These are phyloP conservation scores for Malthinus seriepunctatus DNA, from an alignment of 2,888 invertebrate species.

Conservation along the genomic window DNA sequence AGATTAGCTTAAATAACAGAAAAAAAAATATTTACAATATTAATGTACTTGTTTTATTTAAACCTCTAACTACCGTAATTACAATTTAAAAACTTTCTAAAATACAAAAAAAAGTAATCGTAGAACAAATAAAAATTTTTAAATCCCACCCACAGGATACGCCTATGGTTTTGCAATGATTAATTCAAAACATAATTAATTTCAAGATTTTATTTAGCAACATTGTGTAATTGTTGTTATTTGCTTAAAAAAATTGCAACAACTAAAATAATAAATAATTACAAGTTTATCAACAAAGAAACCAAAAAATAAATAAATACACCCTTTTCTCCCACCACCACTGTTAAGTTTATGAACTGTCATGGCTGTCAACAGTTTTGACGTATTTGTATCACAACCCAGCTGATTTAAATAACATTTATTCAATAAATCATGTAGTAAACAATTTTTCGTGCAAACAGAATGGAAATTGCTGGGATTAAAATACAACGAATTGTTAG, in stretches of 20 bases:
- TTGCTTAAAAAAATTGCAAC: too few species aligned
- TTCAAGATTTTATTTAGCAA: too few species aligned
- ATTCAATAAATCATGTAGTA: conserved; percentile 2
- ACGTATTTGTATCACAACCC: conserved; percentile 9
- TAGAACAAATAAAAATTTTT: too few species aligned
- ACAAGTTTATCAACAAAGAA: too few species aligned
- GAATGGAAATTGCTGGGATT: conserved; percentile 12
- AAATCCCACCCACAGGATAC: too few species aligned
- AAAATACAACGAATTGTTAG: conserved; percentile 1
- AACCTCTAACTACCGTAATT: not conserved
- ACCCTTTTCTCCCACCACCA: not conserved
- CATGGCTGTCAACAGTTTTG: conserved; percentile 5
- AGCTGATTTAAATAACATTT: conserved; percentile 9
- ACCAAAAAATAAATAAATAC: not conserved
- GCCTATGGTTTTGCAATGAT: too few species aligned
- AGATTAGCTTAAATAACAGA: conserved; percentile 16
- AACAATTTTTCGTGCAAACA: not conserved
- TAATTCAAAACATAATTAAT: too few species aligned
- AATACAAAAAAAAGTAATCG: too few species aligned
- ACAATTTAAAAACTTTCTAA: not conserved
- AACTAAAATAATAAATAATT: too few species aligned
- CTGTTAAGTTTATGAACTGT: not conserved
- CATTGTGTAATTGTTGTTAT: too few species aligned
- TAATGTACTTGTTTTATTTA: conserved; percentile 7
- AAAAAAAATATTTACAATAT: conserved; percentile 12